Evolutionary conservation across 2,113 vertebrate species (phyloP), one percentile per base, ranked within the genome.

Genomic region (chimpanzee (Pan troglodytes)): DNA sequence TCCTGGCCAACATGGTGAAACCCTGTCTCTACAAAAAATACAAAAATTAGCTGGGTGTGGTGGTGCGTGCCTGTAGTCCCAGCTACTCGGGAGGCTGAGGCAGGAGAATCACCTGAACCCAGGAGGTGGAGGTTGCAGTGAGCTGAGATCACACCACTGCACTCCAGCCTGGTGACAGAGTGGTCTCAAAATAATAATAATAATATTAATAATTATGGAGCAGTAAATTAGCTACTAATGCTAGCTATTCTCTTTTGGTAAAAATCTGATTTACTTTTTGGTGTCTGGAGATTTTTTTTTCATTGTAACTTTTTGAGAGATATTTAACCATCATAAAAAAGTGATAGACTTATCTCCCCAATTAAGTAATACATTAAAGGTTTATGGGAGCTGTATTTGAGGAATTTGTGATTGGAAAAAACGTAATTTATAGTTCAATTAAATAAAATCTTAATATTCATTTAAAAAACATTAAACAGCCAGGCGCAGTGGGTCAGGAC

Each of bases 391-490:
- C 23, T 81, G 20, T 87, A 55, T 72, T 92, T 93, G 48, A 97
- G 72, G 57, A 43, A 22, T 88, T 83, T 93, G 5, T 95, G 40
- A 25, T 85, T 85, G 57, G 82, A 93, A 95, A 82, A 83, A 67
- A 78, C 85, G 5, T 91, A 87, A 43, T 32, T 55, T 84, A 4
- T 79, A 61, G 32, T 95, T 94, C 68, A 82, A 8, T 90, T 93
- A 93, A 96, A 79, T 93, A 90, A 93, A 97, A 82, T 87, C 32
- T 61, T 97, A 43, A 2, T 84, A 20, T 88, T 93, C 38, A 80
- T 79, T 97, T 95, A 76, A 92, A 94, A 94, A 94, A 52, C 40
- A 61, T 59, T 40, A 25, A 72, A 20, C 8, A 72, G 8, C n/a
- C 17, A 35, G 32, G 6, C 14, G 16, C 14, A 68, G 67, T 68